Conservation (phyloP, 2,888 invertebrate genomes). For the Schizaphis graminum region DNA sequence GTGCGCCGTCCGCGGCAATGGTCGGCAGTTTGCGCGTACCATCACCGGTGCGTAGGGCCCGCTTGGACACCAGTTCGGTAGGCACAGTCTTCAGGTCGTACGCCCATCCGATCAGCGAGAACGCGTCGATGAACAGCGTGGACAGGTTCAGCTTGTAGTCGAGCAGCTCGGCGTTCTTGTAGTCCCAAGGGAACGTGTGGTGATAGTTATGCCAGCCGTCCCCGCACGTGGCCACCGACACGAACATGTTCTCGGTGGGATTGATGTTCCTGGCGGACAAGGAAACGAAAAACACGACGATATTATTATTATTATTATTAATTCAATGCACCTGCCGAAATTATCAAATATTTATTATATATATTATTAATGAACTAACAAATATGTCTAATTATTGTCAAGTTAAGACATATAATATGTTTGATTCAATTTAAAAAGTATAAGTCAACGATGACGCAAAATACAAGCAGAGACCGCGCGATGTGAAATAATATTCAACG, state of each 20-base stretch:
- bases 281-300: not conserved
- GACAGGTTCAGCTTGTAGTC: slow-evolving; percentile 81
- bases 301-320: not conserved
- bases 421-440: too few relatives aligned
- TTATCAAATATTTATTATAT: not conserved
- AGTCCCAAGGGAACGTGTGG: slow-evolving; percentile 78
- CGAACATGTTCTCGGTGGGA: slow-evolving; percentile 68
- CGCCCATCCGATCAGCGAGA: slow-evolving; percentile 87
- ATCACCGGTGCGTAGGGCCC: slow-evolving; percentile 79
- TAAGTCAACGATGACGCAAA: too few relatives aligned
- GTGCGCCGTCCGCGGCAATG: slow-evolving; percentile 55
- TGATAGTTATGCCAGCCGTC: slow-evolving; percentile 71
- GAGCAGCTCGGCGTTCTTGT: slow-evolving; percentile 80
- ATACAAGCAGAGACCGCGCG: too few relatives aligned
- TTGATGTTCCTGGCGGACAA: slow-evolving; percentile 67
- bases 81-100: slow-evolving; percentile 89
- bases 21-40: slow-evolving; percentile 52
- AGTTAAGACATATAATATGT: not conserved
- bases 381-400: not conserved
- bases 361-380: too few relatives aligned
- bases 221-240: slow-evolving; percentile 68
- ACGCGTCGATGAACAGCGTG: slow-evolving; percentile 83
- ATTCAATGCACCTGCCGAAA: not conserved
- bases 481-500: too few relatives aligned
- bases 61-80: slow-evolving; percentile 77